These are phyloP conservation scores for Sebastolobus altivelis DNA, from an alignment of 2,797 vertebrate genomes.

Conservation along the genomic window DNA sequence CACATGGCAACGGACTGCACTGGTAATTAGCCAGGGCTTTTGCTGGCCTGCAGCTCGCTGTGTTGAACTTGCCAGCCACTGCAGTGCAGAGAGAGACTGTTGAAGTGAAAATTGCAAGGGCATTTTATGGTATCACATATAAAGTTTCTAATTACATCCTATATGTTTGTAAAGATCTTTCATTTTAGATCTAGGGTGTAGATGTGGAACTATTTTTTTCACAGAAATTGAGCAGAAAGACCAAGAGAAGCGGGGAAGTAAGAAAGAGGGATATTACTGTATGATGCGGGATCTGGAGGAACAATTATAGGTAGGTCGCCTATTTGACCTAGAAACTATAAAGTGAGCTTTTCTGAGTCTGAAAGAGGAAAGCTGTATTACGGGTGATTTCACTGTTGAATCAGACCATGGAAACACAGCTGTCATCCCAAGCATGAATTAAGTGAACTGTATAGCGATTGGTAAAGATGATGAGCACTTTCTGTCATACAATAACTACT, in stretches of 20 bases:
- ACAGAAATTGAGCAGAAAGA: constrained; percentile 5
- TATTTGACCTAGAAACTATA: constrained; percentile 66
- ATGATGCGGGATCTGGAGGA: constrained; percentile 57
- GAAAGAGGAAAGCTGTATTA: constrained; percentile 25
- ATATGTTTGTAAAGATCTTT: constrained; percentile 11
- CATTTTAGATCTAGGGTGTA: background rate
- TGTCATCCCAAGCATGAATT: constrained; percentile 9
- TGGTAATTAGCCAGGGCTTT: constrained; percentile 77
- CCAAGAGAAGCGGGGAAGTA: background rate
- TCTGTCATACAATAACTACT: background rate
- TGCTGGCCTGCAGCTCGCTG: constrained; percentile 52
- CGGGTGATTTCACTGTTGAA: constrained; percentile 40
- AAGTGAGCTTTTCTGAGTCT: constrained; percentile 30
- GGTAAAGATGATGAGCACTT: constrained; percentile 8
- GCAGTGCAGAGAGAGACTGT: constrained; percentile 34
- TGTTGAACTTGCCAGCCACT: constrained; percentile 54
- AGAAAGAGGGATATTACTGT: constrained; percentile 22
- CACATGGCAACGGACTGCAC: constrained; percentile 73
- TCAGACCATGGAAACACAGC: constrained; percentile 35
- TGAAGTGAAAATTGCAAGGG: constrained; percentile 22
- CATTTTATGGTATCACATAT: constrained; percentile 23
- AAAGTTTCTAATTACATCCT: constrained; percentile 9
- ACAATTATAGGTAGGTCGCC: constrained; percentile 43
- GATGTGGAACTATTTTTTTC: background rate
- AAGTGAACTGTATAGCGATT: background rate